Percentiles rank a stretch among this genome's conserved stretches.
Evolutionary conservation across 2,797 vertebrate species (phyloP).

Genomic region (Platalea minor): DNA sequence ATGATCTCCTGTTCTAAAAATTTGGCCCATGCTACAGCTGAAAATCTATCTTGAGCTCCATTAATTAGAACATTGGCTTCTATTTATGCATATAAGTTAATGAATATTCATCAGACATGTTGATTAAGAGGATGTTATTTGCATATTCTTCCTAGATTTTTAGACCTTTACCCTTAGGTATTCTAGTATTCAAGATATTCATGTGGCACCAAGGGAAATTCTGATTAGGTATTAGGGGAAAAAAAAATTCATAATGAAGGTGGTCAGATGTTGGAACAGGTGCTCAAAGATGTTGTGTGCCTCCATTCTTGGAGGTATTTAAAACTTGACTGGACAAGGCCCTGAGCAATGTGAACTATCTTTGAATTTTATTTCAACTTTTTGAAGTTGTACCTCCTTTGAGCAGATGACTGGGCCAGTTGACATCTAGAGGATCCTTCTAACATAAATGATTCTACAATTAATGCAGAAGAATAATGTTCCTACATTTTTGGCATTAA

Average conservation of each 20-base stretch:
- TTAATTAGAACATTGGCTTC: conserved; percentile 18
- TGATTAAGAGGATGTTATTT: conserved; percentile 42
- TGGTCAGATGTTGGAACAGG: neutral
- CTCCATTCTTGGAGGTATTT: neutral
- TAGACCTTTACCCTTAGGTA: conserved; percentile 1
- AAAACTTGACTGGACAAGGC: neutral
- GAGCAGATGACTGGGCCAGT: neutral
- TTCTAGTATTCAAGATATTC: neutral
- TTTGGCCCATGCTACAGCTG: neutral
- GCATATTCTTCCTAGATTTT: neutral
- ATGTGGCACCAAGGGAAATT: neutral
- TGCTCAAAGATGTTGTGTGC: neutral
- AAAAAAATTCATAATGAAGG: neutral
- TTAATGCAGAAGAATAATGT: neutral
- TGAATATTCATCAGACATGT: conserved; percentile 36
- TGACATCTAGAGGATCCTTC: neutral
- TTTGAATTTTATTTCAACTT: neutral
- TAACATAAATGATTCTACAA: neutral
- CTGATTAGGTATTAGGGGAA: neutral
- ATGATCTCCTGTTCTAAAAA: neutral
- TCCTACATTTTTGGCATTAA: neutral
- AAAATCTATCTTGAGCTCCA: neutral
- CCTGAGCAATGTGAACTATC: neutral
- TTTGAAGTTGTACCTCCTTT: neutral
- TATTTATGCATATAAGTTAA: conserved; percentile 14